phyloP scores from a whole-genome alignment of 1,140 invertebrate genomes.

The Ridgeia piscesae region DNA sequence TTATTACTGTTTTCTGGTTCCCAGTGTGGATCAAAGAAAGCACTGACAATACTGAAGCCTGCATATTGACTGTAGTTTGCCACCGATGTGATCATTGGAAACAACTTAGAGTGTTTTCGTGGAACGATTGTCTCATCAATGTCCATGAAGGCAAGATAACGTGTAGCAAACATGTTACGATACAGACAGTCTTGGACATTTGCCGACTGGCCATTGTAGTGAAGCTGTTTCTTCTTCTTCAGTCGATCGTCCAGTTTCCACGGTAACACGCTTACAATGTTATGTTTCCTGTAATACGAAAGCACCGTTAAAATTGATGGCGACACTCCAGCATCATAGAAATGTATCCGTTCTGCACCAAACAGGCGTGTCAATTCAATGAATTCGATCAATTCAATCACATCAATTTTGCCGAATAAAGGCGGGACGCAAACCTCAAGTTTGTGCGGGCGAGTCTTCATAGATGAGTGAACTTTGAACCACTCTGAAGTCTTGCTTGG shows the following conservation, averaged over 20 bases:
- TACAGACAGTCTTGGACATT: conserved; percentile 92
- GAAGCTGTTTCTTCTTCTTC: conserved; percentile 54
- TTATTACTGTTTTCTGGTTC: not conserved
- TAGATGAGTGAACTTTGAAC: not conserved
- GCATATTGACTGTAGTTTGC: not conserved
- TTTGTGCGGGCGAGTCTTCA: not conserved
- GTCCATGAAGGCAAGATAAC: conserved; percentile 82
- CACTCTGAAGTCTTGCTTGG: not conserved
- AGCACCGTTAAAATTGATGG: not conserved
- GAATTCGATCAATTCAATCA: conserved; percentile 48
- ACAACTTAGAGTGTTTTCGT: conserved; percentile 70
- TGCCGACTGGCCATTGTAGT: conserved; percentile 87
- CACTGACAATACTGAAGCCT: not conserved
- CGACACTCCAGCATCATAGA: conserved; percentile 44
- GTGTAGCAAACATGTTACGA: conserved; percentile 78
- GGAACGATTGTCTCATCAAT: conserved; percentile 90
- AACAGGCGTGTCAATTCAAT: conserved; percentile 49
- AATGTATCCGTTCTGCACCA: conserved; percentile 44
- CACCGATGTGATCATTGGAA: conserved; percentile 20
- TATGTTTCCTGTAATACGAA: not conserved
- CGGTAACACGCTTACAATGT: not conserved
- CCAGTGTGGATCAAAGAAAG: not conserved
- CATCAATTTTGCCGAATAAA: conserved; percentile 45
- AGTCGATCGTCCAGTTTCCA: conserved; percentile 1
- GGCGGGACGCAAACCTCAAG: conserved; percentile 50